A percentile compares a stretch with the other conserved stretches of the same genome.
These are phyloP conservation scores for Smutsia temminckii DNA, from an alignment of 2,797 vertebrate genomes.

Conservation along the genomic window DNA sequence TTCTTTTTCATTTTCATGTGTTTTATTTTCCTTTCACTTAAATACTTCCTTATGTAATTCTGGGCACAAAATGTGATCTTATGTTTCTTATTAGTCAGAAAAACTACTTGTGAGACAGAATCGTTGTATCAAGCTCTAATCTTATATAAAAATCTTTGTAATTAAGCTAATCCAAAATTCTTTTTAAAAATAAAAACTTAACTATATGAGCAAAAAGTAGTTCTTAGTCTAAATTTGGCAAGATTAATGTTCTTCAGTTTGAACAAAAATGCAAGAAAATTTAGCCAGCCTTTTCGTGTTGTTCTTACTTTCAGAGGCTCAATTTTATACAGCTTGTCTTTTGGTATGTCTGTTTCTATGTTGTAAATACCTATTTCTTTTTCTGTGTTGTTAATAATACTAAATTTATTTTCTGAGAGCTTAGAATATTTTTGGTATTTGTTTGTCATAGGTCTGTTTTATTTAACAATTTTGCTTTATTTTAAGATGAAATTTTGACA, in stretches of 20 bases:
- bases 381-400: neutral
- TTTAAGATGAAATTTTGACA: constrained; percentile 53
- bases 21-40: constrained; percentile 15
- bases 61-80: constrained; percentile 10
- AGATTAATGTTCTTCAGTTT: constrained; percentile 9
- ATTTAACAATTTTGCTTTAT: constrained; percentile 13
- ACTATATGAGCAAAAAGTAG: neutral
- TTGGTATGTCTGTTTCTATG: neutral
- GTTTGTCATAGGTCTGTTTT: constrained; percentile 28
- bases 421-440: constrained; percentile 5
- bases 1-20: neutral
- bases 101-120: constrained; percentile 19
- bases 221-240: constrained; percentile 35
- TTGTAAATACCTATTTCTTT: neutral
- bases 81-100: constrained; percentile 43
- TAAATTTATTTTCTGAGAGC: constrained; percentile 17
- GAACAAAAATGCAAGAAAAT: constrained; percentile 33
- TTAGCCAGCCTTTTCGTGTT: constrained; percentile 18
- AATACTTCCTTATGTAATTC: neutral
- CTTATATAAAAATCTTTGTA: constrained; percentile 37
- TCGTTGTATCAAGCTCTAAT: constrained; percentile 7
- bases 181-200: neutral
- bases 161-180: neutral
- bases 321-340: neutral
- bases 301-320: neutral